These are phyloP conservation scores for Crenuchus spilurus DNA, from an alignment of 2,797 vertebrate species.

Conservation along the genomic window DNA sequence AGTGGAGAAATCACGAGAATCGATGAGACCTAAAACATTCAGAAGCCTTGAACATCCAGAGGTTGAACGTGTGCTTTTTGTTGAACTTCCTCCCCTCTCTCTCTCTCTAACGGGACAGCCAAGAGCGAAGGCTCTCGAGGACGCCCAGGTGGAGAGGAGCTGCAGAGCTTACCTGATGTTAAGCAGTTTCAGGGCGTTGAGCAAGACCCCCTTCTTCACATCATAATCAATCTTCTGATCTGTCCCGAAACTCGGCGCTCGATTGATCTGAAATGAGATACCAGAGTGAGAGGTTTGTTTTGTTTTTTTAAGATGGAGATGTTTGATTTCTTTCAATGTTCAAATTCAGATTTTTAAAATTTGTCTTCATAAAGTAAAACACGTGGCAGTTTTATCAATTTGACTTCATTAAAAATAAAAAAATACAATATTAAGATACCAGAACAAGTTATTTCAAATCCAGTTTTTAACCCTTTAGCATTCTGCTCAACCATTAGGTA, in stretches of 20 bases:
- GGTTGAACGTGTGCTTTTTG: conserved; percentile 48
- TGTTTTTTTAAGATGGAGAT: too few species aligned
- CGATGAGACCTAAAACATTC: conserved; percentile 58
- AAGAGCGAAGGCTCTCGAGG: conserved; percentile 19
- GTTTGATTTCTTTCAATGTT: too few species aligned
- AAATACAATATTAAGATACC: too few species aligned
- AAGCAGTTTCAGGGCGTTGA: conserved; percentile 92
- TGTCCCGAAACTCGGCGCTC: conserved; percentile 97
- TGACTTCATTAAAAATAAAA: too few species aligned
- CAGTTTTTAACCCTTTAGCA: too few species aligned
- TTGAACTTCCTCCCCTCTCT: conserved; percentile 42
- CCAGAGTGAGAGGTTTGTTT: conserved; percentile 44
- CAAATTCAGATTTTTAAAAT: too few species aligned
- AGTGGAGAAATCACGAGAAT: conserved; percentile 46
- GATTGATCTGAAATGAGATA: conserved; percentile 89
- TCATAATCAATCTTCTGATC: conserved; percentile 99
- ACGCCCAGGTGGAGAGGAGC: not conserved
- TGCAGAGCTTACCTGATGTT: conserved; percentile 88
- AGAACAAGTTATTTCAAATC: too few species aligned
- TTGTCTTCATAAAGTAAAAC: too few species aligned
- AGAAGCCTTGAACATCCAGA: conserved; percentile 47
- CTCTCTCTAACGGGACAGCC: conserved; percentile 54
- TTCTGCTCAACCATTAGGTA: too few species aligned
- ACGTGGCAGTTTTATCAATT: too few species aligned
- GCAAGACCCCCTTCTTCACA: conserved; percentile 93